A percentile compares a stretch with the other conserved stretches of the same genome.
Evolutionary conservation across 2,797 vertebrate genomes (phyloP).

Genomic region (Microctenopoma stevenorrisi): DNA sequence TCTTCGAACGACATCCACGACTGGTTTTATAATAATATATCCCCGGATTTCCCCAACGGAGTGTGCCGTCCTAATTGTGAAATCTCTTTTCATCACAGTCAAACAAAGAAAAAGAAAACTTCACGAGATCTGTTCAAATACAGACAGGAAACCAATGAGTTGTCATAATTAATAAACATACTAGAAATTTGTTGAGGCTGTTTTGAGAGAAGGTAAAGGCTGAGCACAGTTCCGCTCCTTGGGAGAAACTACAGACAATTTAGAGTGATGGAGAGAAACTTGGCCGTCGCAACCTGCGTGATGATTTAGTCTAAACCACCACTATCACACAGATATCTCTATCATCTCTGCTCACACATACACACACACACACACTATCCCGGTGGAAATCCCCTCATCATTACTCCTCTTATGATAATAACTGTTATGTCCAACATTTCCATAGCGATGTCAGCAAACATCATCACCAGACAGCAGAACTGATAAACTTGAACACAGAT

Average conservation of each 20-base stretch:
- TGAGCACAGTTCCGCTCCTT: not conserved
- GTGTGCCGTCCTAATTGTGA: not conserved
- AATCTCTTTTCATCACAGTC: not conserved
- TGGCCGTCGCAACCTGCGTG: conserved; percentile 44
- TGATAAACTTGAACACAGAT: conserved; percentile 55
- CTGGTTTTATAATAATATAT: not conserved
- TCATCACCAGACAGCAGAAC: conserved; percentile 44
- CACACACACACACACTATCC: conserved; percentile 13
- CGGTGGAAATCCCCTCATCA: conserved; percentile 72
- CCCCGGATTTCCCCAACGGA: not conserved
- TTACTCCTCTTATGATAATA: conserved; percentile 60
- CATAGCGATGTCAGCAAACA: conserved; percentile 69
- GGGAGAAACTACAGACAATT: too few species aligned
- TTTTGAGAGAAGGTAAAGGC: not conserved
- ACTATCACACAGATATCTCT: conserved; percentile 48
- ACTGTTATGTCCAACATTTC: conserved; percentile 71
- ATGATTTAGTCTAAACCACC: conserved; percentile 52
- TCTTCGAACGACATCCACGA: not conserved
- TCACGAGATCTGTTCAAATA: too few species aligned
- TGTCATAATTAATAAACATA: not conserved
- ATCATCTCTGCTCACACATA: conserved; percentile 39
- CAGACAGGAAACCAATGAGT: too few species aligned
- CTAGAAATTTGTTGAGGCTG: not conserved
- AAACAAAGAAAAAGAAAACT: not conserved
- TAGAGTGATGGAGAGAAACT: conserved; percentile 17